Percentiles rank a stretch among this genome's conserved stretches.
These are phyloP conservation scores for Diarsia brunnea DNA, from an alignment of 2,888 invertebrate species.

Conservation along the genomic window DNA sequence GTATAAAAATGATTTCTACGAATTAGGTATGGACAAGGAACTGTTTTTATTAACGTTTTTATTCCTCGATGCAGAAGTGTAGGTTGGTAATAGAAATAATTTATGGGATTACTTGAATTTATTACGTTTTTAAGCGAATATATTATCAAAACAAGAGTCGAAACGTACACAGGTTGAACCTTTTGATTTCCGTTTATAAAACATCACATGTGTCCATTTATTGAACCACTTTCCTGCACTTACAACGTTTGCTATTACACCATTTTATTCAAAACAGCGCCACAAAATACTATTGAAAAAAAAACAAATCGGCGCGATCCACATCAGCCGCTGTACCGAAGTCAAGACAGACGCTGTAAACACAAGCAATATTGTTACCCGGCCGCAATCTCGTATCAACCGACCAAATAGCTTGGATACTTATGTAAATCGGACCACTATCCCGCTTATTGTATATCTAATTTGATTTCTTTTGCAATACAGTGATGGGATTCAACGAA, in stretches of 20 bases:
- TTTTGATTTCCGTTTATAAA: background rate
- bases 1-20: constrained; percentile 72
- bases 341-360: constrained; percentile 73
- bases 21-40: constrained; percentile 66
- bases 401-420: constrained; percentile 88
- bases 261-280: constrained; percentile 60
- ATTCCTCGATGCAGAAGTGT: constrained; percentile 51
- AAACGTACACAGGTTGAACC: background rate
- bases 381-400: constrained; percentile 88
- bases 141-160: background rate
- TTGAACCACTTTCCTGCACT: constrained; percentile 40
- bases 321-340: constrained; percentile 67
- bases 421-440: constrained; percentile 89
- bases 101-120: constrained; percentile 39
- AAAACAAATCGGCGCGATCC: constrained; percentile 69
- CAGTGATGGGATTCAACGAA: constrained; percentile 88
- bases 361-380: constrained; percentile 87
- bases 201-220: background rate
- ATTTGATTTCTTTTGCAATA: constrained; percentile 90
- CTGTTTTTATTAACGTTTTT: constrained; percentile 66
- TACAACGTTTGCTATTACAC: constrained; percentile 47
- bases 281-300: constrained; percentile 67
- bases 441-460: constrained; percentile 90
- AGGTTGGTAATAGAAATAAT: constrained; percentile 38
- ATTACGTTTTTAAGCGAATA: constrained; percentile 15